Conservation (phyloP, 2,797 vertebrate genomes). For the Zalophus californianus region DNA sequence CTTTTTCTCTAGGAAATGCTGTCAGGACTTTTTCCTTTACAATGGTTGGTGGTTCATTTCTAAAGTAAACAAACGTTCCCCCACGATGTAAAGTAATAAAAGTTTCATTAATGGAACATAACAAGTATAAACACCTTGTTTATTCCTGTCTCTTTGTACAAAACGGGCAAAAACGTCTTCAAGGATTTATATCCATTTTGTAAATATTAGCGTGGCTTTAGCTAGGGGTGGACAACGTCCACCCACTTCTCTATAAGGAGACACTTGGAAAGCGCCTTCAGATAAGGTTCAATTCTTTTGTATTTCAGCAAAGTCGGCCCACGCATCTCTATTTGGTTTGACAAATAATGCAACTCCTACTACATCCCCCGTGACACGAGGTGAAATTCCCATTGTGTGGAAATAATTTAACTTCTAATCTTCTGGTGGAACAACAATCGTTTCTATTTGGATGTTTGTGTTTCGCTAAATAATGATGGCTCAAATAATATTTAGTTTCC, state of each 20-base stretch:
- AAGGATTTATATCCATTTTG: conserved; percentile 80
- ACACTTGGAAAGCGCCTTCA: conserved; percentile 77
- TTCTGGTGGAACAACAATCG: conserved; percentile 79
- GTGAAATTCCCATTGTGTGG: conserved; percentile 84
- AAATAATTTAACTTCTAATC: conserved; percentile 85
- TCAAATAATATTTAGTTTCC: conserved; percentile 80
- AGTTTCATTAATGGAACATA: conserved; percentile 81
- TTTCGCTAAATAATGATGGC: conserved; percentile 82
- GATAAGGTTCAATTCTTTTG: conserved; percentile 86
- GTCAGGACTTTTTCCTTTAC: conserved; percentile 72
- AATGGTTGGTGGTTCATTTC: conserved; percentile 74
- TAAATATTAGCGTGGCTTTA: conserved; percentile 83
- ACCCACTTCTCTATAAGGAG: conserved; percentile 77
- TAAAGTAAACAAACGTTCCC: conserved; percentile 79
- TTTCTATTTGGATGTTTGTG: conserved; percentile 83
- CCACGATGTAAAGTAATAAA: conserved; percentile 75
- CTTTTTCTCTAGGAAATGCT: conserved; percentile 72
- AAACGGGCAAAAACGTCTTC: conserved; percentile 76
- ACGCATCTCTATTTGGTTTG: conserved; percentile 85
- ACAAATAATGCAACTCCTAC: conserved; percentile 86
- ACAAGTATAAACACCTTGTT: conserved; percentile 77
- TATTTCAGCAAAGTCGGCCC: conserved; percentile 83
- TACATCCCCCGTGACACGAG: conserved; percentile 84
- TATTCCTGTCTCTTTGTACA: conserved; percentile 81
- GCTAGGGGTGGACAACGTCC: conserved; percentile 78